A percentile compares a stretch with the other conserved stretches of the same genome.
These are phyloP conservation scores for Psammodynastes pulverulentus DNA, from an alignment of 2,113 vertebrate genomes.

Conservation along the genomic window DNA sequence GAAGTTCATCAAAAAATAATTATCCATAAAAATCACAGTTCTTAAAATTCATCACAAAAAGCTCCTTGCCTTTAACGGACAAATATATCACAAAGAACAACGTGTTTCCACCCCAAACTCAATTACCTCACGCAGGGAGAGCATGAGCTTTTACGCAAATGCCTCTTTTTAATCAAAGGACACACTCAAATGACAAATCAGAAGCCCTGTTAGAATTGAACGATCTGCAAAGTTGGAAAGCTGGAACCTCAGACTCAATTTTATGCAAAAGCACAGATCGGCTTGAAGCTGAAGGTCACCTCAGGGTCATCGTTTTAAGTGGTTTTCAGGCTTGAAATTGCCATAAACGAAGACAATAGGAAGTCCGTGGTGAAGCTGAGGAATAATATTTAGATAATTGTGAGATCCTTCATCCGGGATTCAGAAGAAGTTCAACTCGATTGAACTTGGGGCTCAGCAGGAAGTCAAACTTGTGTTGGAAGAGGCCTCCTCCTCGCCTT, in stretches of 20 bases:
- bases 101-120: neutral
- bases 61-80: neutral
- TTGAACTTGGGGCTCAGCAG: slow-evolving; percentile 65
- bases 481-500: slow-evolving; percentile 59
- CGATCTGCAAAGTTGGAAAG: neutral
- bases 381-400: slow-evolving; percentile 77
- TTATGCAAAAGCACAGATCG: neutral
- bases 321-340: slow-evolving; percentile 65
- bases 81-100: neutral
- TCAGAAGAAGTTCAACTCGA: slow-evolving; percentile 58
- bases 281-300: slow-evolving; percentile 48
- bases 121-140: neutral
- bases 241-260: neutral
- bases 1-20: neutral
- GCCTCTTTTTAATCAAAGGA: neutral
- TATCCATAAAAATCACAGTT: neutral
- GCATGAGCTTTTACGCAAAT: no score
- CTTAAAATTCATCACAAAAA: neutral
- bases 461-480: slow-evolving; percentile 60
- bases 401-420: slow-evolving; percentile 68
- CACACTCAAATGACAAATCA: neutral
- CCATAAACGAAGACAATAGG: slow-evolving; percentile 67
- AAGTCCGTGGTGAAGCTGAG: slow-evolving; percentile 70
- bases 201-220: neutral
- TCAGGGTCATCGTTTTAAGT: slow-evolving; percentile 60